These are phyloP conservation scores for Melanotus villosus DNA, from an alignment of 2,888 invertebrate species.

Conservation along the genomic window DNA sequence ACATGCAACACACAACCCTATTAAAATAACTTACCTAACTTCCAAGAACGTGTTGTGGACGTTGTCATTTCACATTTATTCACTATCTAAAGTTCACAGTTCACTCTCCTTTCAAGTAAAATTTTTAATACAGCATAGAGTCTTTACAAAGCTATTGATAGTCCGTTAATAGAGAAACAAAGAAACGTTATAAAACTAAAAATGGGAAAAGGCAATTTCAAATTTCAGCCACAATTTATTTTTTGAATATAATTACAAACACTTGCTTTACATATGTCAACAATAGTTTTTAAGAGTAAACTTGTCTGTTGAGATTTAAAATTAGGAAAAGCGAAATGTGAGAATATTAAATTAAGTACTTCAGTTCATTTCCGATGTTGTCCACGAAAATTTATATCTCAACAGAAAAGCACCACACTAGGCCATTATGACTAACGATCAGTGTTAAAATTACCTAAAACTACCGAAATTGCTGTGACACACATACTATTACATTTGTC, in stretches of 20 bases:
- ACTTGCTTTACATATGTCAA: conserved; percentile 55
- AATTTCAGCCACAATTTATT: conserved; percentile 59
- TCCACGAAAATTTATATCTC: conserved; percentile 32
- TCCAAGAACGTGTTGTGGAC: conserved; percentile 2
- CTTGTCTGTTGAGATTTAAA: conserved; percentile 41
- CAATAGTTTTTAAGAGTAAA: conserved; percentile 46
- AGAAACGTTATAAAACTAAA: conserved; percentile 18
- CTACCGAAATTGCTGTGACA: conserved; percentile 32
- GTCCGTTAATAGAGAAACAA: not conserved
- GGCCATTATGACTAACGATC: conserved; percentile 58
- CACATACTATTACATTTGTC: conserved; percentile 34
- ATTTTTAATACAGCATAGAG: not conserved
- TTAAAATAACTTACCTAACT: conserved; percentile 23
- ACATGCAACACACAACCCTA: conserved; percentile 28
- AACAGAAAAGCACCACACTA: conserved; percentile 59
- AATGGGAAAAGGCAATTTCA: conserved; percentile 21
- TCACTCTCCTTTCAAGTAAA: not conserved
- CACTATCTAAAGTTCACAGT: not conserved
- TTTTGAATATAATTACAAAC: conserved; percentile 56
- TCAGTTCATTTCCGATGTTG: not conserved
- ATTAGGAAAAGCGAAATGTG: not conserved
- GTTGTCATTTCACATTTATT: not conserved
- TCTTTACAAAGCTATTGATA: not conserved
- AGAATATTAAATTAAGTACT: conserved; percentile 6
- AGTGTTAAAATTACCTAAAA: conserved; percentile 52